phyloP scores from a whole-genome alignment of 1,140 invertebrate species.

The Brachionus koreanus region DNA sequence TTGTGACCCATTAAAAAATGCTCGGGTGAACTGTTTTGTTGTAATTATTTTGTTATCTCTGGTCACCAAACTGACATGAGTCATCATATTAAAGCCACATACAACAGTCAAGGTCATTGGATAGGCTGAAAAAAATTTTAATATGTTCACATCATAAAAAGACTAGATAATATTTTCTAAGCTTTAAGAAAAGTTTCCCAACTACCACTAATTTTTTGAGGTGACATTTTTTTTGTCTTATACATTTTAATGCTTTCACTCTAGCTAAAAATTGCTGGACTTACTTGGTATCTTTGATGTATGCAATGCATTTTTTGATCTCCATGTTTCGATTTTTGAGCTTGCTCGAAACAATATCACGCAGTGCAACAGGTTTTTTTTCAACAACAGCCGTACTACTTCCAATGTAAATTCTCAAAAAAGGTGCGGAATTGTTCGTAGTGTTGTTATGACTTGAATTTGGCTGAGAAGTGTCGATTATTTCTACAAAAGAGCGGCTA shows the following conservation, averaged over 20 bases:
- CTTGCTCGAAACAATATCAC: constrained; percentile 1
- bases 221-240: neutral
- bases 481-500: constrained; percentile 40
- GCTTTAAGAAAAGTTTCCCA: too few relatives aligned
- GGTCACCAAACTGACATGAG: too few relatives aligned
- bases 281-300: constrained; percentile 31
- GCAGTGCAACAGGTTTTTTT: neutral
- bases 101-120: too few relatives aligned
- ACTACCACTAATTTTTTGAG: too few relatives aligned
- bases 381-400: constrained; percentile 42
- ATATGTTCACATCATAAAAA: too few relatives aligned
- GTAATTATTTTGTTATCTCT: too few relatives aligned
- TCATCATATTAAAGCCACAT: too few relatives aligned
- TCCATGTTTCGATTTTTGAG: constrained; percentile 39
- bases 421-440: neutral
- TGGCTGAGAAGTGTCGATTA: neutral
- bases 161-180: too few relatives aligned
- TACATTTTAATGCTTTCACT: too few relatives aligned
- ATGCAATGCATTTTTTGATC: constrained; percentile 30
- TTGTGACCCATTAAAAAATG: too few relatives aligned
- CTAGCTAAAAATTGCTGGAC: neutral
- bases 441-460: neutral
- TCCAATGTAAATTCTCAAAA: constrained; percentile 41
- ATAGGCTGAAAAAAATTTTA: too few relatives aligned
- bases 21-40: too few relatives aligned